Percentiles rank a stretch among this genome's conserved stretches.
phyloP scores from a whole-genome alignment of 2,113 vertebrate genomes.

The Puffinus mauretanicus region DNA sequence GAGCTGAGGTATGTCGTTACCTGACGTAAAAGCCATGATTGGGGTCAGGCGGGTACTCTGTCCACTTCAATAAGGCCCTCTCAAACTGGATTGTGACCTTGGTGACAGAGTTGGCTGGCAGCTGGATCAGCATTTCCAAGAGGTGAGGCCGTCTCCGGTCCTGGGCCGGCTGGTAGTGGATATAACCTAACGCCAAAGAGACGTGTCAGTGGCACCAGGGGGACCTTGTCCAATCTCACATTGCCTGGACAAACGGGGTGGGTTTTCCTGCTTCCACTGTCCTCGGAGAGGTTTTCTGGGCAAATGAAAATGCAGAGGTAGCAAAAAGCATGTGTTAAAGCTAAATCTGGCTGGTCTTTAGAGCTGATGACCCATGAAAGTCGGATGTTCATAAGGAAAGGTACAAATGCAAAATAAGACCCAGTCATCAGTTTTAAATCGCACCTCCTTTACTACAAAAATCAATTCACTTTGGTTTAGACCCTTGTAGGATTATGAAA shows the following conservation, averaged over 20 bases:
- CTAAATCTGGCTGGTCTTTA: not conserved
- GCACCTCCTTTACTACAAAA: not conserved
- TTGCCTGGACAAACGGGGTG: not conserved
- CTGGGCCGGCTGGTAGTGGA: conserved; percentile 95
- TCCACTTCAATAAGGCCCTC: conserved; percentile 95
- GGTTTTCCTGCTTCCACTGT: not conserved
- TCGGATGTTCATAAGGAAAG: not conserved
- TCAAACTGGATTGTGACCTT: conserved; percentile 97
- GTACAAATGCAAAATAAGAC: not conserved
- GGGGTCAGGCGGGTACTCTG: conserved; percentile 95
- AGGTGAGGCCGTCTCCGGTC: conserved; percentile 90
- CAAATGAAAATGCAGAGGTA: not conserved
- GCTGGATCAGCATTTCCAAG: conserved; percentile 95
- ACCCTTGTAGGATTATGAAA: not conserved
- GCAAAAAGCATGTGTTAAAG: not conserved
- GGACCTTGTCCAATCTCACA: not conserved
- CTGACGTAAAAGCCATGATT: conserved; percentile 96
- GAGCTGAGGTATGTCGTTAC: conserved; percentile 59
- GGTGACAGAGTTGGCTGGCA: conserved; percentile 91
- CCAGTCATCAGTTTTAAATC: not conserved
- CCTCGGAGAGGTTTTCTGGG: not conserved
- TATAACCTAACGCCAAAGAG: conserved; percentile 82
- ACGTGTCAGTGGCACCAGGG: not conserved
- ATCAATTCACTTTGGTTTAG: not conserved
- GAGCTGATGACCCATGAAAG: not conserved